Conservation (phyloP, 2,888 invertebrate species). For the Yponomeuta sedellus region DNA sequence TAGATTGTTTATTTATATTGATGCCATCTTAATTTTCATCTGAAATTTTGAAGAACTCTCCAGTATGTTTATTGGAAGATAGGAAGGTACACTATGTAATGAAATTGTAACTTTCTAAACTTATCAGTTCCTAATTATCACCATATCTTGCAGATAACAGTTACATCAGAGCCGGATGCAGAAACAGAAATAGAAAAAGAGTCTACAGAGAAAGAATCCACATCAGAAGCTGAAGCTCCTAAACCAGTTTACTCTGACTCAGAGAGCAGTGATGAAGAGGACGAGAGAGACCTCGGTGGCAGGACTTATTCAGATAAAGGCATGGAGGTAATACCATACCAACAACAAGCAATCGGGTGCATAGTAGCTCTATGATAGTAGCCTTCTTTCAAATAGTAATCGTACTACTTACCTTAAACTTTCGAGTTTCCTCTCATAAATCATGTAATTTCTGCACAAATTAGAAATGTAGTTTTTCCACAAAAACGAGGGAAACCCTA, state of each 20-base stretch:
- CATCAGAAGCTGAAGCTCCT: conserved; percentile 28
- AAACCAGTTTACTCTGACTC: conserved; percentile 75
- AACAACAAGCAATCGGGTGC: not conserved
- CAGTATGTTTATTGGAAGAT: too few relatives aligned
- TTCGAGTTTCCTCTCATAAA: too few relatives aligned
- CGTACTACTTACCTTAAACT: too few relatives aligned
- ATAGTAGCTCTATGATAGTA: not conserved
- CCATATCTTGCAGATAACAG: conserved; percentile 50
- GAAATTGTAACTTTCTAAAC: too few relatives aligned
- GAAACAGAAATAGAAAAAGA: conserved; percentile 25
- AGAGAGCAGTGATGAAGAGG: conserved; percentile 83
- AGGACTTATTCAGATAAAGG: conserved; percentile 86
- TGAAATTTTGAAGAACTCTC: too few relatives aligned
- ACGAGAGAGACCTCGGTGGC: conserved; percentile 86
- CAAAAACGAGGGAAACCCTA: too few relatives aligned
- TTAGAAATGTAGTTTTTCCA: too few relatives aligned
- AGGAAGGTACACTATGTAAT: too few relatives aligned
- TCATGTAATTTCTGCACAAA: too few relatives aligned
- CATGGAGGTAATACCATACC: conserved; percentile 75
- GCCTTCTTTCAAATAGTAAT: too few relatives aligned
- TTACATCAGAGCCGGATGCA: conserved; percentile 56
- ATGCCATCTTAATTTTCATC: too few relatives aligned
- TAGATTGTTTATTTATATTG: too few relatives aligned
- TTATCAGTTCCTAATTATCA: not conserved
- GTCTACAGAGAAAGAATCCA: conserved; percentile 18